Evolutionary conservation across 2,797 vertebrate species (phyloP), one percentile per base, ranked within the genome.

Genomic region (Danionella dracula): DNA sequence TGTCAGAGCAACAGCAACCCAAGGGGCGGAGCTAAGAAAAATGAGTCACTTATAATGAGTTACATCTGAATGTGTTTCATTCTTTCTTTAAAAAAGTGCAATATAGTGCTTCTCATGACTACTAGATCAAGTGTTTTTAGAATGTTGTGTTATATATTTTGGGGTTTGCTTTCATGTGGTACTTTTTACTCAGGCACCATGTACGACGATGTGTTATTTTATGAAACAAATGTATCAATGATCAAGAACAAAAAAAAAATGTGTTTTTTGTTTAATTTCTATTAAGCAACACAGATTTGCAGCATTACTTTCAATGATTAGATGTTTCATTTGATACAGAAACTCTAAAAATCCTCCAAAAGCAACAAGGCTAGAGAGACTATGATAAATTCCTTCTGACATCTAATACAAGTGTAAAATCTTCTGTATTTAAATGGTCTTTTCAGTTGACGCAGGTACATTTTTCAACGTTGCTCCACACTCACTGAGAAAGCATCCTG

Each of bases 401-500:
- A n/a, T n/a, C n/a, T n/a, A n/a, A n/a, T n/a, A n/a, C n/a, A n/a
- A n/a, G n/a, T n/a, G n/a, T n/a, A n/a, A n/a, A n/a, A n/a, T n/a
- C n/a, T n/a, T n/a, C n/a, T n/a, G n/a, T n/a, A n/a, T n/a, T n/a
- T n/a, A n/a, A n/a, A n/a, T 51, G 60, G 66, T 48, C 37, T 62
- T 45, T 71, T 38, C 23, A 57, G 42, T 63, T 42, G 57, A 57
- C 44, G 55, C 70, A 61, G 57, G 54, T 49, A 64, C 65, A 66
- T 23, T 51, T 53, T 79, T 80, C 78, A 74, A 81, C 84, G 79
- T 73, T 76, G 62, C 64, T 78, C 65, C 82, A 82, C 81, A 78
- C 8, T 60, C 70, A 79, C 73, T 78, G 73, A 82, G 79, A 82
- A 80, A 76, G 77, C 66, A 85, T 81, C 57, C 78, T 77, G 83